Conservation (phyloP, 2,888 invertebrate species). For the Sinohyriopsis cumingii region DNA sequence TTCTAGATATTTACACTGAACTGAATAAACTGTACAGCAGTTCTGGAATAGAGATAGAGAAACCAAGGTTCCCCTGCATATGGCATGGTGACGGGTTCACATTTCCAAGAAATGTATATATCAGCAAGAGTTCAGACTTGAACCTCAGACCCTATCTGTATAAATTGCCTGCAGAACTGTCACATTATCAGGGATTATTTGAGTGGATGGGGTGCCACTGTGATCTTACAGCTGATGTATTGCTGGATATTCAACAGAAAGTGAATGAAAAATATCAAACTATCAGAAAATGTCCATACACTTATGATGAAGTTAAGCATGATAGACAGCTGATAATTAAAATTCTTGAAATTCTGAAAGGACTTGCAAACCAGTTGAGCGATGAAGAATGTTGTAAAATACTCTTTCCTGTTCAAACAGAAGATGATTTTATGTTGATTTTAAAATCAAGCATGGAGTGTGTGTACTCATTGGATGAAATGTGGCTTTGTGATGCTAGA, state of each 20-base stretch:
- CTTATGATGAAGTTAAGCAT: neutral
- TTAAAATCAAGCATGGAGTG: too few species aligned
- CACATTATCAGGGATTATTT: constrained; percentile 14
- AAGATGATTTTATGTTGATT: too few species aligned
- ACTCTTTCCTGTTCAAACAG: too few species aligned
- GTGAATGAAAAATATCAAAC: constrained; percentile 8
- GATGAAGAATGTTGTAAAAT: too few species aligned
- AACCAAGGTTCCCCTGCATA: too few species aligned
- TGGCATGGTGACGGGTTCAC: constrained; percentile 21
- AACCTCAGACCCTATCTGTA: constrained; percentile 22
- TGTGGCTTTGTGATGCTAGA: too few species aligned
- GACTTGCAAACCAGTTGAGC: too few species aligned
- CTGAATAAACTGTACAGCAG: too few species aligned
- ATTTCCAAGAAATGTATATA: constrained; percentile 4
- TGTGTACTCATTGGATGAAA: too few species aligned
- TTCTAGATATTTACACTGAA: neutral
- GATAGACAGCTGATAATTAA: neutral
- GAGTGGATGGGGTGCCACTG: constrained; percentile 11
- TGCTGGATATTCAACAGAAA: constrained; percentile 6
- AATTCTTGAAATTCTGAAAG: constrained; percentile 15
- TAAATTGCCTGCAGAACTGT: constrained; percentile 20
- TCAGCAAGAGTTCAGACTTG: constrained; percentile 7
- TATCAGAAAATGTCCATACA: neutral
- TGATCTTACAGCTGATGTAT: neutral
- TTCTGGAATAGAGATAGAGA: too few species aligned